Conservation (phyloP, 2,113 vertebrate genomes). For the Pelecanoides urinatrix region DNA sequence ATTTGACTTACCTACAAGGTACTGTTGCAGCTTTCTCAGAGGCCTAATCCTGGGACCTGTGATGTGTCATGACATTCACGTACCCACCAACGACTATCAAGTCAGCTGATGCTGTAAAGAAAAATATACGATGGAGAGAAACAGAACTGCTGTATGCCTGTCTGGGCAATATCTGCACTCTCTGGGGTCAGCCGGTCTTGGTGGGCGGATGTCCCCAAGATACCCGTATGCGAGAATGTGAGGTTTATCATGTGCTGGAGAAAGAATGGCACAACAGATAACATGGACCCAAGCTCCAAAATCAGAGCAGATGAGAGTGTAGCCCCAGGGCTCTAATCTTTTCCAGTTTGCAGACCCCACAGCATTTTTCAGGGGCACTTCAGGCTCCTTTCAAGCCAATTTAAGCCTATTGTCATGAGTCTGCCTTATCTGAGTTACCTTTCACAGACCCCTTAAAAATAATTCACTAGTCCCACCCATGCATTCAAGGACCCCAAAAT, state of each 20-base stretch:
- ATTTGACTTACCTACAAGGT: neutral
- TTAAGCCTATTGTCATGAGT: neutral
- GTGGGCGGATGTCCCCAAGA: neutral
- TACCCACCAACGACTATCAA: neutral
- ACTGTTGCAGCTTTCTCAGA: neutral
- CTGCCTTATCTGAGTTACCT: neutral
- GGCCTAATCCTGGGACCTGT: neutral
- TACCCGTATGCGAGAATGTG: neutral
- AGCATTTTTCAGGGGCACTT: neutral
- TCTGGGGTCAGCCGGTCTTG: neutral
- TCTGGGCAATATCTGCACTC: neutral
- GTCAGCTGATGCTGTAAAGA: neutral
- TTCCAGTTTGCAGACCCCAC: neutral
- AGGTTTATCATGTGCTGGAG: neutral
- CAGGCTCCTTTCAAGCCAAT: neutral
- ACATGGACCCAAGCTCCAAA: neutral
- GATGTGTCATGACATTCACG: neutral
- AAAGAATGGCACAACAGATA: neutral
- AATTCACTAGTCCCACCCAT: neutral
- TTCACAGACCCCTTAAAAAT: neutral
- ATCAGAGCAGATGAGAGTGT: neutral
- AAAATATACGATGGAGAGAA: neutral
- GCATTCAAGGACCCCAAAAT: neutral
- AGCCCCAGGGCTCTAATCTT: neutral
- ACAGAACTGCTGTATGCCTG: neutral